Percentiles rank a stretch among this genome's conserved stretches.
These are phyloP conservation scores for Cisticola juncidis DNA, from an alignment of 2,113 vertebrate species.

Conservation along the genomic window DNA sequence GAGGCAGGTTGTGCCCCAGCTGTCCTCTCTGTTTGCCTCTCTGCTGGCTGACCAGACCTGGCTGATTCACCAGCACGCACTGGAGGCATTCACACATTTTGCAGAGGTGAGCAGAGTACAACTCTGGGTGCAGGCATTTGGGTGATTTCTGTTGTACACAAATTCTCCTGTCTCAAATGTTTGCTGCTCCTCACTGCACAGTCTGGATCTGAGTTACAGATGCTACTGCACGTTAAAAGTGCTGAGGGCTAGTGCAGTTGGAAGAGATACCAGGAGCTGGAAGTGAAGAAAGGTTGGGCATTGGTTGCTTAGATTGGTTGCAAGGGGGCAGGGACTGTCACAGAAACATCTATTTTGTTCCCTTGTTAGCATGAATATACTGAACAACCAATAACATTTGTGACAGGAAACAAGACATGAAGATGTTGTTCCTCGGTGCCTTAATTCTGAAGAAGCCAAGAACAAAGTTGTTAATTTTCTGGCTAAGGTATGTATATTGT, in stretches of 20 bases:
- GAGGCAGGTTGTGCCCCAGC: slow-evolving; percentile 80
- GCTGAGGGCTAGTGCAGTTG: neutral
- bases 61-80: slow-evolving; percentile 85
- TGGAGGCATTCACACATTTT: slow-evolving; percentile 90
- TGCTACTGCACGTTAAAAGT: neutral
- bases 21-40: slow-evolving; percentile 80
- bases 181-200: neutral
- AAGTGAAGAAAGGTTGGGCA: neutral
- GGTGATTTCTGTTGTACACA: neutral
- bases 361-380: neutral
- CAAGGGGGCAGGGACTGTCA: neutral
- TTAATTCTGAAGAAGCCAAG: slow-evolving; percentile 84
- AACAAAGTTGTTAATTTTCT: slow-evolving; percentile 87
- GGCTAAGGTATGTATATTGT: slow-evolving; percentile 85
- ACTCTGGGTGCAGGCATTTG: neutral
- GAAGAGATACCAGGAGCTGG: neutral
- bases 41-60: slow-evolving; percentile 81
- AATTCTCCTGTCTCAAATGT: neutral
- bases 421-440: slow-evolving; percentile 86
- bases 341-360: neutral
- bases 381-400: neutral
- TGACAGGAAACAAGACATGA: slow-evolving; percentile 89
- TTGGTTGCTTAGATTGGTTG: neutral
- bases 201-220: neutral
- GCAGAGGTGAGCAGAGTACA: slow-evolving; percentile 81